A percentile compares a stretch with the other conserved stretches of the same genome.
Conservation (phyloP, 2,797 vertebrate species). For the Apodemus agrarius region DNA sequence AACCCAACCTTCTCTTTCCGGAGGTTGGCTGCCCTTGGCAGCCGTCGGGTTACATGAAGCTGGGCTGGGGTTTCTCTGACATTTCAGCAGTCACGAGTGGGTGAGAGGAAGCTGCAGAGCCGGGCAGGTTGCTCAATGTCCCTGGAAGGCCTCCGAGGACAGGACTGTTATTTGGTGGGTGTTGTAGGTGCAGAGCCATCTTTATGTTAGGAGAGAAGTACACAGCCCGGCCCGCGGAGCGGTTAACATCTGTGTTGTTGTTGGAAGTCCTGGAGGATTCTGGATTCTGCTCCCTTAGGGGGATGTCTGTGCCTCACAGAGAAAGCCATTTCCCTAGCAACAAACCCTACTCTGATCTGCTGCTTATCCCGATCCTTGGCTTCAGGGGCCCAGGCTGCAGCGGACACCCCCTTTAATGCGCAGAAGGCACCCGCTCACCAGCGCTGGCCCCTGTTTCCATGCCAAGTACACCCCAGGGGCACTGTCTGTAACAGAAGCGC, state of each 20-base stretch:
- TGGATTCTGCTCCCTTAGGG: background rate
- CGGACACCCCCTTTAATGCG: background rate
- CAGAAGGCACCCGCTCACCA: too few species aligned
- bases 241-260: background rate
- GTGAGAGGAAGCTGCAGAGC: slow-evolving; percentile 45
- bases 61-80: slow-evolving; percentile 68
- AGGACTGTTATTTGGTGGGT: slow-evolving; percentile 13
- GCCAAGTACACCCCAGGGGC: background rate
- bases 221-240: background rate
- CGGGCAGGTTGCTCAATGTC: slow-evolving; percentile 70
- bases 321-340: background rate
- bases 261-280: slow-evolving; percentile 15
- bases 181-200: slow-evolving; percentile 36
- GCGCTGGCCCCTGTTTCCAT: fast-evolving
- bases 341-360: background rate
- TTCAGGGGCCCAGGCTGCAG: background rate
- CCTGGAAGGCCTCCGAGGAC: slow-evolving; percentile 65
- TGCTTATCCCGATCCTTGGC: background rate
- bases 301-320: background rate
- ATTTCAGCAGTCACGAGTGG: slow-evolving; percentile 58
- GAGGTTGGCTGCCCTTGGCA: slow-evolving; percentile 70
- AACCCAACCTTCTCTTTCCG: slow-evolving; percentile 72
- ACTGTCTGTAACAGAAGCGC: background rate
- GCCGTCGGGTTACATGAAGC: slow-evolving; percentile 54
- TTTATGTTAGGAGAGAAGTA: slow-evolving; percentile 12